Conservation (phyloP, 2,113 vertebrate species). For the Nerophis lumbriciformis region DNA sequence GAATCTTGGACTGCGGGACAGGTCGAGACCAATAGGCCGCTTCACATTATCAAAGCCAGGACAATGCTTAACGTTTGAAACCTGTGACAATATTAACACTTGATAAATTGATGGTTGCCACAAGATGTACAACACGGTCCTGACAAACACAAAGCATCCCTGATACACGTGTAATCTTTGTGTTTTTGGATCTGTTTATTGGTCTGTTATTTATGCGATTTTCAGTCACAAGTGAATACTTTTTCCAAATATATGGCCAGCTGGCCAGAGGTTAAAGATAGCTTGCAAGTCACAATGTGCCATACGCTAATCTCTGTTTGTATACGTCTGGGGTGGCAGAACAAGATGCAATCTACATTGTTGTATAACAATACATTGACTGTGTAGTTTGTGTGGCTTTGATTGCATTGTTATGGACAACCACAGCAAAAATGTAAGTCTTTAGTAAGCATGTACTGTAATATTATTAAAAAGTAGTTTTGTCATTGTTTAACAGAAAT, state of each 20-base stretch:
- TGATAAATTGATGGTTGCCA: too few species aligned
- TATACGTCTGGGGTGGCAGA: neutral
- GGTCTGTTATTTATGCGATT: neutral
- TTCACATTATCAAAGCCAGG: too few species aligned
- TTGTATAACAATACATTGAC: neutral
- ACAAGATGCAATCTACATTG: slow-evolving; percentile 6
- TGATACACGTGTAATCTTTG: neutral
- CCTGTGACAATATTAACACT: neutral
- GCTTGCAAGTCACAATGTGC: neutral
- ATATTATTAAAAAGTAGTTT: too few species aligned
- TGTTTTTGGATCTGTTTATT: neutral
- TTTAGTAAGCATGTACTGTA: too few species aligned
- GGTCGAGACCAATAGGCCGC: too few species aligned
- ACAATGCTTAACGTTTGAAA: neutral
- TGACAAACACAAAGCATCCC: neutral
- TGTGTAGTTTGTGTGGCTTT: neutral
- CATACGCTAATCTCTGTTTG: neutral
- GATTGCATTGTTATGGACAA: too few species aligned
- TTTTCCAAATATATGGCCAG: neutral
- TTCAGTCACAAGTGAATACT: neutral
- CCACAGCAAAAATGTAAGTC: too few species aligned
- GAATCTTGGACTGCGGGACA: too few species aligned
- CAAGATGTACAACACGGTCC: neutral
- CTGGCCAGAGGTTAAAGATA: neutral
- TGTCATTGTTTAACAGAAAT: too few species aligned